Percentiles rank a stretch among this genome's conserved stretches.
phyloP scores from a whole-genome alignment of 2,888 invertebrate genomes.

The Perizoma affinitatum region DNA sequence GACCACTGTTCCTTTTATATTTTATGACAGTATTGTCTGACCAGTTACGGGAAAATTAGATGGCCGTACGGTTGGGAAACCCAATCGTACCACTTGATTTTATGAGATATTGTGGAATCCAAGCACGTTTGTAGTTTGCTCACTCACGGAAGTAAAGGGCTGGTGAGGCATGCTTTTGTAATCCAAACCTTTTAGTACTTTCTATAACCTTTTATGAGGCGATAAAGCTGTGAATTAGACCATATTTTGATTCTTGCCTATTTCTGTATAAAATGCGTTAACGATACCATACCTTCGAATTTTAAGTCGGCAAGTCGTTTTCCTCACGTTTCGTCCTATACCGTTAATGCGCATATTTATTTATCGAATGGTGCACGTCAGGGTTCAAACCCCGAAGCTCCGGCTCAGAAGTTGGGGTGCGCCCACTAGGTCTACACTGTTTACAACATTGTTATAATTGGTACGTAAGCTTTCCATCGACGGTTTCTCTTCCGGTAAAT shows the following conservation, averaged over 20 bases:
- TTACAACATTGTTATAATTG: no score
- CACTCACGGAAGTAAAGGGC: constrained; percentile 43
- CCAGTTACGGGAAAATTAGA: constrained; percentile 55
- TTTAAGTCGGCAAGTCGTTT: no score
- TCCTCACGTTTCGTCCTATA: no score
- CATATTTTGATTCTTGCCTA: constrained; percentile 1
- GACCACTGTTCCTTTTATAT: constrained; percentile 61
- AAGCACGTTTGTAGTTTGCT: constrained; percentile 44
- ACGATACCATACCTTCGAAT: no score
- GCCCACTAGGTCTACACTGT: no score
- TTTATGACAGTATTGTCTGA: constrained; percentile 69
- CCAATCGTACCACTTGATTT: constrained; percentile 53
- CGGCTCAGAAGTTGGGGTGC: no score
- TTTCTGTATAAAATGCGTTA: no score
- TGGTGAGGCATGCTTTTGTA: constrained; percentile 28
- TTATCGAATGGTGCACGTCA: no score
- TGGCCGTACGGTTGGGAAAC: constrained; percentile 66
- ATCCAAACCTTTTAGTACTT: constrained; percentile 6
- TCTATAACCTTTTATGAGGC: constrained; percentile 9
- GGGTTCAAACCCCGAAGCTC: no score
- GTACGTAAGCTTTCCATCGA: no score
- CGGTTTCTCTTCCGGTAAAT: no score
- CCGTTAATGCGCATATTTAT: no score
- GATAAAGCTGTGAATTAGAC: constrained; percentile 3
- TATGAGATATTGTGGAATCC: constrained; percentile 40